Conservation (phyloP, 2,888 invertebrate genomes). For the Atethmia centrago region DNA sequence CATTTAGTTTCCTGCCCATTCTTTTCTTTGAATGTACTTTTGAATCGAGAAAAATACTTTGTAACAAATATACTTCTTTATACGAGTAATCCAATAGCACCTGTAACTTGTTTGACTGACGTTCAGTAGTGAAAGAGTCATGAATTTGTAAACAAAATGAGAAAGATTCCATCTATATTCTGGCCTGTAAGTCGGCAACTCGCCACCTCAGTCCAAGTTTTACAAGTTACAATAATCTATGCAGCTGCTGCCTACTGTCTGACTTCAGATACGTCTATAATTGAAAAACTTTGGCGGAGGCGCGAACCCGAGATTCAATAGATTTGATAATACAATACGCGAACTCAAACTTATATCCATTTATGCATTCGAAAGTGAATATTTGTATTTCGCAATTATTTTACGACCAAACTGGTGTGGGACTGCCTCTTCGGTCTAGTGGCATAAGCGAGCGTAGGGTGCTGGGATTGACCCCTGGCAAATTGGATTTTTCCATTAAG, state of each 20-base stretch:
- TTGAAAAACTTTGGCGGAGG: slow-evolving; percentile 36
- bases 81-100: too few species aligned
- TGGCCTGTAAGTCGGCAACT: not conserved
- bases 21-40: too few species aligned
- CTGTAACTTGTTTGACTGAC: too few species aligned
- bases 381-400: not conserved
- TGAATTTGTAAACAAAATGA: not conserved
- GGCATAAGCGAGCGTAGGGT: not conserved
- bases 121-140: too few species aligned
- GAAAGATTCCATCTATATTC: not conserved
- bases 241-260: slow-evolving; percentile 10
- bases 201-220: not conserved
- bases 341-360: not conserved
- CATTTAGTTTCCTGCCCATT: too few species aligned
- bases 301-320: not conserved
- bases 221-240: slow-evolving; percentile 4
- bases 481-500: not conserved
- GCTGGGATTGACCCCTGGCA: too few species aligned
- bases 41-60: too few species aligned
- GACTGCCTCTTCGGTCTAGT: not conserved
- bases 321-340: slow-evolving; percentile 6
- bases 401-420: not conserved
- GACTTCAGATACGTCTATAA: slow-evolving; percentile 17
- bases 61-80: too few species aligned
- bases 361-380: not conserved